These are phyloP conservation scores for Chionoecetes opilio DNA, from an alignment of 1,140 invertebrate species.

Conservation along the genomic window DNA sequence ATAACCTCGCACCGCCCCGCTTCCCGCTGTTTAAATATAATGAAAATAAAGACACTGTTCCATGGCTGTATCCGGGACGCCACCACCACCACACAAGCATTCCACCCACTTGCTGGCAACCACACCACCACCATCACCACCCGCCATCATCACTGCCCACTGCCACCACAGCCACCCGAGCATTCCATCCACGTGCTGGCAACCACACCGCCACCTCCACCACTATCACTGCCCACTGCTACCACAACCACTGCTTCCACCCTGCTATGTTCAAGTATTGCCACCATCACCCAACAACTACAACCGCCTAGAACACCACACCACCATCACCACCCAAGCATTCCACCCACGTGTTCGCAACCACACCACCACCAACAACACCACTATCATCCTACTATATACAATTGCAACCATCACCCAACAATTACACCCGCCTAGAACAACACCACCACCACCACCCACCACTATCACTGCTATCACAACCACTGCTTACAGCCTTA, in stretches of 20 bases:
- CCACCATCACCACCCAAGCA: not conserved
- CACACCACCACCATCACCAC: slow-evolving; percentile 12
- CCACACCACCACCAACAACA: not conserved
- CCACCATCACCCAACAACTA: too few relatives aligned
- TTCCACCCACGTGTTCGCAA: too few relatives aligned
- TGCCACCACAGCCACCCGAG: not conserved
- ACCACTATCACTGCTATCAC: not conserved
- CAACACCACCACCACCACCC: slow-evolving; percentile 19
- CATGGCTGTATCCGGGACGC: not conserved
- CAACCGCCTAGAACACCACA: not conserved
- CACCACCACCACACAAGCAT: slow-evolving; percentile 45
- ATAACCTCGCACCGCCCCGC: not conserved
- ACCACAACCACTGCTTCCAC: too few relatives aligned
- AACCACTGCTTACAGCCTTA: too few relatives aligned
- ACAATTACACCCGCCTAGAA: not conserved
- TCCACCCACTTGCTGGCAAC: too few relatives aligned
- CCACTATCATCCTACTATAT: slow-evolving; percentile 7
- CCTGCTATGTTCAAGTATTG: too few relatives aligned
- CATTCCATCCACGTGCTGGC: too few relatives aligned
- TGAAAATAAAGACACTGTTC: not conserved
- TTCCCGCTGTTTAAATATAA: not conserved
- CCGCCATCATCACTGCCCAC: not conserved
- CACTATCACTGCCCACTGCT: not conserved
- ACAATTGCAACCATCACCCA: slow-evolving; percentile 19
- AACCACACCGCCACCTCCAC: not conserved